Evolutionary conservation across 1,140 invertebrate genomes (phyloP), one percentile per base, ranked within the genome.

Genomic region (Lerema accius): DNA sequence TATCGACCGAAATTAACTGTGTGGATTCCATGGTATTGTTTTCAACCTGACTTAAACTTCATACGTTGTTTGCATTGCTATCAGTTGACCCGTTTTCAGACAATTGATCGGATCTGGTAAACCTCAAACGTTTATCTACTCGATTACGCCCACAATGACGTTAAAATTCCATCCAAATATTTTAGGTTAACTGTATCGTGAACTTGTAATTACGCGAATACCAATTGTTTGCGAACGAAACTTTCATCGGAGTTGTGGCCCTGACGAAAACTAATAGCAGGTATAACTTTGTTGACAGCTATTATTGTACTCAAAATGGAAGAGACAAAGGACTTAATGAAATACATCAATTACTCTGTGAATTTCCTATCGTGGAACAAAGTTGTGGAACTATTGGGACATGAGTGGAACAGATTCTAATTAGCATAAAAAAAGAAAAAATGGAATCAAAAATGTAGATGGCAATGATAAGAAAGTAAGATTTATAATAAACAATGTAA

Each of bases 201-300:
- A 58, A 58, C 55, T 58, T 58, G 26, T 58, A 58, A 58, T 58
- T 58, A 58, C 55, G 40, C 42, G 55, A 58, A 58, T 58, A 46
- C 55, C 55, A 46, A 58, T 46, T 58, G 55, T 58, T 58, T 58
- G 39, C 40, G 42, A 58, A 13, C 10, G 1, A 58, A 58, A 58
- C 37, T 58, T 58, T 58, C 40, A 58, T 58, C 26, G 14, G 53
- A 58, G 42, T 58, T 46, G 17, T 46, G 55, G 45, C 16, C 55
- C 42, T 58, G 55, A 46, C 42, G 55, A 35, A 28, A 58, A 46
- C 55, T 58, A 58, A 58, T 58, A 46, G 9, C 9, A 32, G 28
- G 53, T 32, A 56, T 14, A 45, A 58, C 40, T 55, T 45, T 16
- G 26, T 17, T 5, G 9, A 45, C 4, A 3, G 10, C 10, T 17